Evolutionary conservation across 2,113 vertebrate genomes (phyloP), one percentile per base, ranked within the genome.

Genomic region (Formicarius rufipectus): DNA sequence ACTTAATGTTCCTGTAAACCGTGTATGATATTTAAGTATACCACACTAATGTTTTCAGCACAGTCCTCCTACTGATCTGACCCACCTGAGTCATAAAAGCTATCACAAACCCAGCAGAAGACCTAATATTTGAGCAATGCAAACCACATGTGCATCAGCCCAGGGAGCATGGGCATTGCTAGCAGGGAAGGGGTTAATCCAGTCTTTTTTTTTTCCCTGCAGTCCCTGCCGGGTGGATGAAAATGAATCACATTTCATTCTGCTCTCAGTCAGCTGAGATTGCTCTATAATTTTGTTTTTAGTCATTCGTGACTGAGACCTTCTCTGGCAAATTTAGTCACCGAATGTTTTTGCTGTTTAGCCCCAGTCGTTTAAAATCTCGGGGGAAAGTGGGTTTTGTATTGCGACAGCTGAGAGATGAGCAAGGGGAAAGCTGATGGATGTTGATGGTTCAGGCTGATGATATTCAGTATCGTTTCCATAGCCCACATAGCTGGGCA

Each of bases 271-370:
- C 96, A 97, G 97, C 92, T 40, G 87, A 97, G 96, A 97, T 97
- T 97, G 97, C 96, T 97, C 96, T 97, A 89, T 97, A 97, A 97
- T 97, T 97, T 97, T 97, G 97, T 97, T 97, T 97, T 97, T 97
- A 97, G 96, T 97, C 96, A 97, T 97, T 97, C 94, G 95, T 97
- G 97, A 97, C 96, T 97, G 97, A 97, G 97, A 96, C 97, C 97
- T 96, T 97, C 97, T 96, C 96, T 96, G 95, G 96, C 92, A 97
- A 96, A 97, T 97, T 95, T 97, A 97, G 96, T 96, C 96, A 96
- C 89, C 2, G 31, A 97, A 94, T 95, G 89, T 95, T 96, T 97
- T 96, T 94, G 92, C 93, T 94, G 89, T 97, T 94, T 97, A 96
- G 96, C 95, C 96, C 94, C 74, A 93, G 74, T 94, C 73, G 8